phyloP scores from a whole-genome alignment of 2,888 invertebrate genomes.

The Piscicola geometra region DNA sequence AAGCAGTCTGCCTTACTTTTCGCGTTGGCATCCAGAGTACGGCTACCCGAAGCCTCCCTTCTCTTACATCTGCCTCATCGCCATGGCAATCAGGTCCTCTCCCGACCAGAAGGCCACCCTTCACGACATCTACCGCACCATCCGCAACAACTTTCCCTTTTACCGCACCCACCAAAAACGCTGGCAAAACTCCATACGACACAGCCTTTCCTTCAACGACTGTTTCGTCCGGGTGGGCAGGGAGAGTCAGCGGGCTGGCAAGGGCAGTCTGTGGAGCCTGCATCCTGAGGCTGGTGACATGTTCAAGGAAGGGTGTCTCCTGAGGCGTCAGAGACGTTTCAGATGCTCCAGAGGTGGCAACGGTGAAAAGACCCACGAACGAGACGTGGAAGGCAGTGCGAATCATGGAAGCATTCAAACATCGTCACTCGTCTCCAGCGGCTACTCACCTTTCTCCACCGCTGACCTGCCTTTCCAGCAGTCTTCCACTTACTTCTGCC shows the following conservation, averaged over 20 bases:
- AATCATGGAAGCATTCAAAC: not conserved
- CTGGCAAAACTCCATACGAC: slow-evolving; percentile 98
- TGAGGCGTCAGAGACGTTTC: slow-evolving; percentile 92
- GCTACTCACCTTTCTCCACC: not conserved
- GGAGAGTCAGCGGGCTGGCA: slow-evolving; percentile 86
- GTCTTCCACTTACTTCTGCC: too few relatives aligned
- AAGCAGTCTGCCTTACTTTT: slow-evolving; percentile 24
- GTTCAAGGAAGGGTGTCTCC: slow-evolving; percentile 98
- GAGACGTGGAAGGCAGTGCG: not conserved
- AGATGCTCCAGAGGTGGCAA: slow-evolving; percentile 59
- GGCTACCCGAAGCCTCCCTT: slow-evolving; percentile 78
- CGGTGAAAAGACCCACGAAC: not conserved
- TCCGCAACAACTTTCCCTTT: slow-evolving; percentile 97
- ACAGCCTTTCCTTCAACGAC: slow-evolving; percentile 95
- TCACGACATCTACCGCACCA: slow-evolving; percentile 97
- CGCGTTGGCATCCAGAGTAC: slow-evolving; percentile 58
- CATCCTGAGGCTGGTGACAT: slow-evolving; percentile 98
- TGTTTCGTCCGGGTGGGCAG: slow-evolving; percentile 96
- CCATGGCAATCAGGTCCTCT: slow-evolving; percentile 97
- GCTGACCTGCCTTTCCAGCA: not conserved
- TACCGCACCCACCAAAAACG: slow-evolving; percentile 97
- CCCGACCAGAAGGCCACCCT: slow-evolving; percentile 92
- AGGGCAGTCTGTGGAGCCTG: slow-evolving; percentile 96
- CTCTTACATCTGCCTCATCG: slow-evolving; percentile 95
- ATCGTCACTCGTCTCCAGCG: not conserved